Conservation (phyloP, 2,797 vertebrate genomes). For the Poecilia gillii region DNA sequence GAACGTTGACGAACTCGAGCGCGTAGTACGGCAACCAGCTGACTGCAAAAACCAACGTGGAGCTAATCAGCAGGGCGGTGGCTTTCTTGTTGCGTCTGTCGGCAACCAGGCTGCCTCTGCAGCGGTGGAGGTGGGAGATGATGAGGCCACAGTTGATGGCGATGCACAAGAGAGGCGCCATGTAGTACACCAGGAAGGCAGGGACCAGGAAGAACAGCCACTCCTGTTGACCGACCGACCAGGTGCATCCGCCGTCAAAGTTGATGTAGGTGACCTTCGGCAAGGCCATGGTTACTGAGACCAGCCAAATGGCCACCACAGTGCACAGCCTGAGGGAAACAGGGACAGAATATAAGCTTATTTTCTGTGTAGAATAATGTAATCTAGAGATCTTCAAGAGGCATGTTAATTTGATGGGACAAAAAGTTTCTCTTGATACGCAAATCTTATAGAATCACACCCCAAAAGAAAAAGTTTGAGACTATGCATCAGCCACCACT, state of each 20-base stretch:
- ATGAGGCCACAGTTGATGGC: conserved; percentile 76
- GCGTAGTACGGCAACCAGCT: conserved; percentile 78
- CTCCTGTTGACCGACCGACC: conserved; percentile 64
- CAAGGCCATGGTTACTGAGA: conserved; percentile 74
- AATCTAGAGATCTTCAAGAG: not conserved
- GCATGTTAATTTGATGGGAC: not conserved
- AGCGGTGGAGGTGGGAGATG: conserved; percentile 70
- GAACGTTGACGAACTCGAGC: conserved; percentile 75
- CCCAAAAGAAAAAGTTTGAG: too few species aligned
- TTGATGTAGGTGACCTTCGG: conserved; percentile 79
- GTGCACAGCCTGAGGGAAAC: conserved; percentile 51
- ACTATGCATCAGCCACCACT: not conserved
- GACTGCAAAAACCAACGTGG: conserved; percentile 69
- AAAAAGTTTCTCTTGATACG: not conserved
- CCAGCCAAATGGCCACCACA: conserved; percentile 71
- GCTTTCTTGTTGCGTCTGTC: conserved; percentile 77
- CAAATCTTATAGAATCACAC: too few species aligned
- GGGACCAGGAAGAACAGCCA: conserved; percentile 79
- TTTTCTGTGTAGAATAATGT: not conserved
- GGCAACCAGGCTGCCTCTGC: conserved; percentile 57
- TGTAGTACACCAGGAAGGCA: conserved; percentile 76
- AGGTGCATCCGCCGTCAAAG: conserved; percentile 72
- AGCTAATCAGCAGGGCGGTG: conserved; percentile 70
- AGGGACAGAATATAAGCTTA: not conserved
- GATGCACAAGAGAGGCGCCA: conserved; percentile 75